Evolutionary conservation across 1,140 invertebrate genomes (phyloP), one percentile per base, ranked within the genome.

Genomic region (Eueides isabella): DNA sequence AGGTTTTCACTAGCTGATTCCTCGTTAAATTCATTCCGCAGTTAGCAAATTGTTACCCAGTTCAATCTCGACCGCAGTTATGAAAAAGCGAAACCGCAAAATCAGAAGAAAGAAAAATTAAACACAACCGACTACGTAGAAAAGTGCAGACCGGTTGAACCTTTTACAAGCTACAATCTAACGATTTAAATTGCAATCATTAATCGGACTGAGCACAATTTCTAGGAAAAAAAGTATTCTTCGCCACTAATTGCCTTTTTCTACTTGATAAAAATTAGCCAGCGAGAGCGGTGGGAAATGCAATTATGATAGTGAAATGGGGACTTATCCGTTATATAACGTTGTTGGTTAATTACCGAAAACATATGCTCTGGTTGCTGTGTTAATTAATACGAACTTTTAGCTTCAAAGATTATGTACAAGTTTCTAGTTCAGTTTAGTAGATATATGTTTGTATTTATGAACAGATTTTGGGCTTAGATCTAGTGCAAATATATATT

Each of bases 191-290:
- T 71, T 69, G 66, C 62, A 44, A 26, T 73, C 62, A 71, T 80
- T 75, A 75, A 77, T 77, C 72, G 67, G 78, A 30, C 33, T 70
- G 70, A 66, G 71, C 73, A 68, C 66, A 61, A 75, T 72, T 75
- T 68, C 61, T 62, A 62, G 64, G 44, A 67, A 73, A 71, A 44
- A 74, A 77, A 77, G 65, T 75, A 69, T 76, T 76, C 71, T 72
- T 67, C 71, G 33, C 72, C 67, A 62, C 76, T 80, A 77, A 80
- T 80, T 80, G 76, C 76, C 71, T 79, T 71, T 79, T 79, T 72
- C 77, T 64, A 67, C 64, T 71, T 31, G 69, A 75, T 75, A 74
- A 72, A 75, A 79, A 76, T 76, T 72, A 76, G 68, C 71, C 62
- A 16, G 64, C 29, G 38, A 76, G 75, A 78, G 74, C 77, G 68